A percentile compares a stretch with the other conserved stretches of the same genome.
Evolutionary conservation across 2,113 vertebrate species (phyloP).

Genomic region (Chaetura pelagica): DNA sequence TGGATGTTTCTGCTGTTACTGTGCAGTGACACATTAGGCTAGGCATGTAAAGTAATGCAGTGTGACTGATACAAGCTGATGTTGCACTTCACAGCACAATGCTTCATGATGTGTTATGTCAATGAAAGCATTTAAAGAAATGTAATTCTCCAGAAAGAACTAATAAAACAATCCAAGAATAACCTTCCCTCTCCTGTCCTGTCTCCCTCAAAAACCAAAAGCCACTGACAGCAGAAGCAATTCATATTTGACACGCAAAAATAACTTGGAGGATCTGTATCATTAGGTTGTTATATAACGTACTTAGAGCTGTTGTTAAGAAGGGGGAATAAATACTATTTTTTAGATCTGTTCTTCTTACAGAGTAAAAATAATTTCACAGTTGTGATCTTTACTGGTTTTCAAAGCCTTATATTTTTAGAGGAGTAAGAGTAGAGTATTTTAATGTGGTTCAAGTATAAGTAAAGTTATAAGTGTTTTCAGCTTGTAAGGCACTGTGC

Average conservation of each 20-base stretch:
- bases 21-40: slow-evolving; percentile 9
- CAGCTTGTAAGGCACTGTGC: background rate
- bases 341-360: background rate
- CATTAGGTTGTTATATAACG: background rate
- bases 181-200: background rate
- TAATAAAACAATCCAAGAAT: slow-evolving; percentile 6
- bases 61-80: slow-evolving; percentile 72
- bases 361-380: background rate
- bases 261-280: background rate
- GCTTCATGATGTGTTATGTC: slow-evolving; percentile 58
- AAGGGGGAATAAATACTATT: background rate
- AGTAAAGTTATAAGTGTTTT: background rate
- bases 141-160: background rate
- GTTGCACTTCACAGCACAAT: slow-evolving; percentile 64
- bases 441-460: background rate
- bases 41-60: slow-evolving; percentile 43
- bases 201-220: background rate
- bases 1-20: background rate
- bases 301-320: background rate
- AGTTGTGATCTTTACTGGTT: background rate
- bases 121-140: background rate
- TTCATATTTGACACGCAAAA: background rate
- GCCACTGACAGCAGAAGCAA: background rate
- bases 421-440: background rate
- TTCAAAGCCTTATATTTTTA: background rate